phyloP scores from a whole-genome alignment of 53 echinoderm and acorn worm genomes.

The Stichopus horrens region DNA sequence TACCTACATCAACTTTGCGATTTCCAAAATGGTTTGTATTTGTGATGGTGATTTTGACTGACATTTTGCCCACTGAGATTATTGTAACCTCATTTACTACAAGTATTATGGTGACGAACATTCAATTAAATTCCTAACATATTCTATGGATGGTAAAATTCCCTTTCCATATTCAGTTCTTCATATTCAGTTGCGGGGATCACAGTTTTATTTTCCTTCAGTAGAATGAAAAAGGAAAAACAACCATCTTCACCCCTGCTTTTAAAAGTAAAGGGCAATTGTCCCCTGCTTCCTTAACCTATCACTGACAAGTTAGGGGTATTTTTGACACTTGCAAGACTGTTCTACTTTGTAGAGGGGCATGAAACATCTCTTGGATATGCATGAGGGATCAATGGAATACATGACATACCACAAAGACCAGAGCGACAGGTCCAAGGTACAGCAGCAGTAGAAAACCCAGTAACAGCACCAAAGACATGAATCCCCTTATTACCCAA shows the following conservation, averaged over 20 bases:
- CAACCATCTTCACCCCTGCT: background rate
- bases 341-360: background rate
- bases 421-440: slow-evolving; percentile 69
- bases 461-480: slow-evolving; percentile 52
- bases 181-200: background rate
- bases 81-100: no score
- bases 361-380: background rate
- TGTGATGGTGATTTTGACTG: no score
- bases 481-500: slow-evolving; percentile 67
- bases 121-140: no score
- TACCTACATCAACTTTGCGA: no score
- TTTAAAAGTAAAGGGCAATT: no score
- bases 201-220: background rate
- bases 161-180: no score
- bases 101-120: no score
- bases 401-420: slow-evolving; percentile 58
- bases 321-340: background rate
- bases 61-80: no score
- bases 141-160: no score
- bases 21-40: no score
- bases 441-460: slow-evolving; percentile 68
- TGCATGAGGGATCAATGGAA: background rate
- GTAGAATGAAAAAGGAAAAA: background rate
- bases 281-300: background rate
- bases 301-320: background rate